Conservation (phyloP, 2,888 invertebrate genomes). For the Conomelus anceps region DNA sequence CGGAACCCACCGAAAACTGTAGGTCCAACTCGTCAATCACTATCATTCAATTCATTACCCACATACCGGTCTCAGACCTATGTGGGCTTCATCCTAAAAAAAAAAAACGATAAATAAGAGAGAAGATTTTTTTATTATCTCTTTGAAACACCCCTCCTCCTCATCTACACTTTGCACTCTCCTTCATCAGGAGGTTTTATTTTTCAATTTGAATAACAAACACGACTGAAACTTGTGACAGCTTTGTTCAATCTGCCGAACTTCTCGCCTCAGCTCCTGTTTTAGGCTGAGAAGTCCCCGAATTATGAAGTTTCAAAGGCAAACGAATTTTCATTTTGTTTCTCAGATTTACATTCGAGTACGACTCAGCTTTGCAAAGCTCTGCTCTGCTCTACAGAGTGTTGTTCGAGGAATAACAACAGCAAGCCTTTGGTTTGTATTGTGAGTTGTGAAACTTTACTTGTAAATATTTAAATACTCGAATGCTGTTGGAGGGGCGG, state of each 20-base stretch:
- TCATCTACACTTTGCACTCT: not conserved
- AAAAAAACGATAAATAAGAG: not conserved
- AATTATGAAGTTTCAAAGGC: not conserved
- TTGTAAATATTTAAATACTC: not conserved
- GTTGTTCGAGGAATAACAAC: not conserved
- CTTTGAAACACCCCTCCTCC: not conserved
- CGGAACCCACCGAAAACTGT: no score
- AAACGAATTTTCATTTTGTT: not conserved
- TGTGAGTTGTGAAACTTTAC: not conserved
- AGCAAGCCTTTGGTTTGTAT: not conserved
- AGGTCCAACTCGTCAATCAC: no score
- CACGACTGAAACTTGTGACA: not conserved
- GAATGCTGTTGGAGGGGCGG: not conserved
- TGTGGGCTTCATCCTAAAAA: no score
- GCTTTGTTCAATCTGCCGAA: not conserved
- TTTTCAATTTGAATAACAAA: not conserved
- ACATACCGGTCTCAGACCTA: no score
- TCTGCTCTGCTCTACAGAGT: not conserved
- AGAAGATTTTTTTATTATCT: not conserved
- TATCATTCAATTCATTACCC: no score
- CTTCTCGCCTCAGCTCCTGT: not conserved
- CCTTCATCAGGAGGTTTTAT: not conserved
- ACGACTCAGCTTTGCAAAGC: not conserved
- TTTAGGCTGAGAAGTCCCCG: not conserved
- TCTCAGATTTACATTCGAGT: not conserved